These are phyloP conservation scores for Heliconius sara DNA, from an alignment of 2,888 invertebrate species.

Conservation along the genomic window DNA sequence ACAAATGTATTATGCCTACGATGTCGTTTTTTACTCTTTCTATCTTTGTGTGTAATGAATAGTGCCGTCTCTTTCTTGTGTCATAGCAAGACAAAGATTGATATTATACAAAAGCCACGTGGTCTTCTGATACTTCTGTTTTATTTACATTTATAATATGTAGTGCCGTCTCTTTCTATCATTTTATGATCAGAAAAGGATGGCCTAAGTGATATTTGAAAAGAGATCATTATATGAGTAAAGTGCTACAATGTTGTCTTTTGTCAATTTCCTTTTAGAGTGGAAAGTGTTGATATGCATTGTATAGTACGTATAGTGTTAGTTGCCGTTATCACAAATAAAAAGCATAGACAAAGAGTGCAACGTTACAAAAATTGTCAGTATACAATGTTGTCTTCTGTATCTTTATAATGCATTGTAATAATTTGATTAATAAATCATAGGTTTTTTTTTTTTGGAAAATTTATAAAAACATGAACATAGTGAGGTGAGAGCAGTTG, in stretches of 20 bases:
- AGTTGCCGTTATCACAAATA: no score
- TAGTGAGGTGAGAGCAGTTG: no score
- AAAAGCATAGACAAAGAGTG: no score
- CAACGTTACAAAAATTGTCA: background rate
- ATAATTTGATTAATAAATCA: no score
- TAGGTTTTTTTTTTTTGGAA: no score
- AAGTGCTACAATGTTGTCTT: no score
- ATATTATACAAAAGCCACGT: no score
- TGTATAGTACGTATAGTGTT: no score
- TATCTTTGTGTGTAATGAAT: background rate
- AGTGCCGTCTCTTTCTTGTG: background rate
- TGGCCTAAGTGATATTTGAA: background rate
- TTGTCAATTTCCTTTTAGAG: background rate
- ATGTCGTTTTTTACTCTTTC: background rate
- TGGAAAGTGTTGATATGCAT: background rate
- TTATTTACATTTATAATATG: no score
- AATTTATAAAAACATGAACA: no score
- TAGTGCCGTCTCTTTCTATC: background rate
- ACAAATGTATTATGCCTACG: background rate
- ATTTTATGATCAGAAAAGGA: background rate
- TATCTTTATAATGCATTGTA: background rate
- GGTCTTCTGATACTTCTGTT: no score
- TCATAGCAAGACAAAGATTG: background rate
- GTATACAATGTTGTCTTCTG: background rate
- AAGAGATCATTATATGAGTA: background rate